Evolutionary conservation across 2,113 vertebrate species (phyloP).

Genomic region (Patagioenas fasciata): DNA sequence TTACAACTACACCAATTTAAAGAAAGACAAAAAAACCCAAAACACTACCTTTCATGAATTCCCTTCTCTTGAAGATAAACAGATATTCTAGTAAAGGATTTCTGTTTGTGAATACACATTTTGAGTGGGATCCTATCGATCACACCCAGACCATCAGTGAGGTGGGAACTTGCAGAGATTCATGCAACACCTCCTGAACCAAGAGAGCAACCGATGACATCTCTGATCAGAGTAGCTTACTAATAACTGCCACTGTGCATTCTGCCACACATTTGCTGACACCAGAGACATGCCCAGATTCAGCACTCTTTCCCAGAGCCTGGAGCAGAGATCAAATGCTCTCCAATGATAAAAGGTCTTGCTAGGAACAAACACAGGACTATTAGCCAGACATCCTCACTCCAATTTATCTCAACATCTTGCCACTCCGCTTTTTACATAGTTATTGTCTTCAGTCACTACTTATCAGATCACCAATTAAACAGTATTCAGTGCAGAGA

Average conservation of each 20-base stretch:
- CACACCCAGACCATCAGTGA: neutral
- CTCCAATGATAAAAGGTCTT: neutral
- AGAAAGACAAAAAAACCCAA: neutral
- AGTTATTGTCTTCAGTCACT: neutral
- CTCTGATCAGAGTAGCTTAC: neutral
- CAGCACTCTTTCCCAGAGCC: neutral
- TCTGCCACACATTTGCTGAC: neutral
- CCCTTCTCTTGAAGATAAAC: neutral
- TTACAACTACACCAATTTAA: neutral
- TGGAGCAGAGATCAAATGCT: neutral
- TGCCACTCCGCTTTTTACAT: neutral
- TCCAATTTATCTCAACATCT: neutral
- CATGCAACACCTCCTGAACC: neutral
- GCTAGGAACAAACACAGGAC: neutral
- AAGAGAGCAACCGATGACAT: neutral
- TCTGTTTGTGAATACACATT: neutral
- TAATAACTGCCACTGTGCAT: neutral
- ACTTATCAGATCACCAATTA: neutral
- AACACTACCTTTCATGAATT: neutral
- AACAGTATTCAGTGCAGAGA: neutral
- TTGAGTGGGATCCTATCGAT: neutral
- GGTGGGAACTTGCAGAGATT: neutral
- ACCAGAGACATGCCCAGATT: neutral
- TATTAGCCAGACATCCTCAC: neutral
- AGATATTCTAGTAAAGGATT: neutral